Base-by-base conservation (phyloP, 2,797 vertebrate species). In the Muscicapa comitata region DNA sequence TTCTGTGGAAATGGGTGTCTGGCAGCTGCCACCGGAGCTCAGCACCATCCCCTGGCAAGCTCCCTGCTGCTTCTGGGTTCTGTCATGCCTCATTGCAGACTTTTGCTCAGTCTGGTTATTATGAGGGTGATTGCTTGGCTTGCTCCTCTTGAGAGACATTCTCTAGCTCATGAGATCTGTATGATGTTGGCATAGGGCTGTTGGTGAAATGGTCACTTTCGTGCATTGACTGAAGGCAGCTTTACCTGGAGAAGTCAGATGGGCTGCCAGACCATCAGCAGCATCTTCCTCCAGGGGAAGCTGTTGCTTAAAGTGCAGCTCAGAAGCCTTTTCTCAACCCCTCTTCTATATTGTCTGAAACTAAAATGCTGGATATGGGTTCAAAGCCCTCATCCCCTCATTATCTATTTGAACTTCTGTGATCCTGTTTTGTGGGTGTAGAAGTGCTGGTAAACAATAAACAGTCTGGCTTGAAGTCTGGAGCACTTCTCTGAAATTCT, bases 371-470 rank as follows among this genome's bases (percentile, higher is more conserved):
- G 17, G 17, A 26, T 42, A 43, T 55, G 61, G 15, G 13, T 83
- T 78, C 63, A 71, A 85, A 77, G 55, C 47, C 35, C 11, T 86
- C 15, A 43, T 90, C 20, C 37, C 25, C 6, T 91, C 63, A 77
- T 79, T 71, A 57, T 11, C 48, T 74, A 18, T 74, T 91, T 77
- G 61, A 93, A 86, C 84, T 95, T 88, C 75, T 92, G 24, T 84
- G 45, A 86, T 88, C 90, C 63, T 90, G 38, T 76, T 91, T 74
- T 58, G 38, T 82, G 84, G 35, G 31, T 82, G 43, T 80, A 57
- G 58, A 80, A 65, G 42, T 79, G 71, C 81, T 63, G 24, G 80
- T 87, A 88, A 67, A 85, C 80, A 78, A 33, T 53, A 51, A 90
- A 50, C 71, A 71, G 45, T 67, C 55, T 90, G 26, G 14, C 53